Percentiles rank a stretch among this genome's conserved stretches.
These are phyloP conservation scores for Pelagia noctiluca DNA, from an alignment of 30 jellyfish, hydroid and myxozoan genomes.

Conservation along the genomic window DNA sequence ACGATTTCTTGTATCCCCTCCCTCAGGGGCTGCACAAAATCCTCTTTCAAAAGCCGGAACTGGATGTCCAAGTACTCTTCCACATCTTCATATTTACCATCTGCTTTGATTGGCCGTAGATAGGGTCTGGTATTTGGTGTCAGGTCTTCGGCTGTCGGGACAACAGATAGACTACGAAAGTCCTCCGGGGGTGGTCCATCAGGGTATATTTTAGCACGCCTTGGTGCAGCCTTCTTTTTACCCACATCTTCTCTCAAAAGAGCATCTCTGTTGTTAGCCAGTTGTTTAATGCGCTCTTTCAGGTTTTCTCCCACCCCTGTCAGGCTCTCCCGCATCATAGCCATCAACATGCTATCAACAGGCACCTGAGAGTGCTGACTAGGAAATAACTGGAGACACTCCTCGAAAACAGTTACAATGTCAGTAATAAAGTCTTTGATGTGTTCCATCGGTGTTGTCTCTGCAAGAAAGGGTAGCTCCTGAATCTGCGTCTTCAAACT, in stretches of 20 bases:
- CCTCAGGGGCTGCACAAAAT: constrained; percentile 66
- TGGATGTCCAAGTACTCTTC: constrained; percentile 72
- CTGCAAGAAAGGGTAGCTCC: constrained; percentile 13
- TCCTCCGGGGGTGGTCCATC: constrained; percentile 71
- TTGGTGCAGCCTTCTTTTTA: not conserved
- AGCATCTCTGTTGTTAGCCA: constrained; percentile 8
- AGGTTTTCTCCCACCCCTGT: not conserved
- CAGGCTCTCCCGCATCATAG: not conserved
- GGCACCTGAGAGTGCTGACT: not conserved
- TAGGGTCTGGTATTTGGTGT: constrained; percentile 18
- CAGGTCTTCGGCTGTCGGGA: constrained; percentile 64
- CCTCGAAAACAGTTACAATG: constrained; percentile 10
- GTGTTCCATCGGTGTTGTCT: not conserved
- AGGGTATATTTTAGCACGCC: not conserved
- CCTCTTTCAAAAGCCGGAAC: constrained; percentile 69
- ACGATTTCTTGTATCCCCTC: constrained; percentile 42
- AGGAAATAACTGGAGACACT: constrained; percentile 12
- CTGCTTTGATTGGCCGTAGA: constrained; percentile 73
- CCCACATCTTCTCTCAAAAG: not conserved
- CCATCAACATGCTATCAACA: constrained; percentile 9
- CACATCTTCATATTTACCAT: constrained; percentile 49
- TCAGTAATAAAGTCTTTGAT: not conserved
- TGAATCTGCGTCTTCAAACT: not conserved
- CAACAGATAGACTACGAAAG: constrained; percentile 50
- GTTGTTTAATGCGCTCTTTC: not conserved